Evolutionary conservation across 2,888 invertebrate species (phyloP).

Genomic region (Calameuta idolon): DNA sequence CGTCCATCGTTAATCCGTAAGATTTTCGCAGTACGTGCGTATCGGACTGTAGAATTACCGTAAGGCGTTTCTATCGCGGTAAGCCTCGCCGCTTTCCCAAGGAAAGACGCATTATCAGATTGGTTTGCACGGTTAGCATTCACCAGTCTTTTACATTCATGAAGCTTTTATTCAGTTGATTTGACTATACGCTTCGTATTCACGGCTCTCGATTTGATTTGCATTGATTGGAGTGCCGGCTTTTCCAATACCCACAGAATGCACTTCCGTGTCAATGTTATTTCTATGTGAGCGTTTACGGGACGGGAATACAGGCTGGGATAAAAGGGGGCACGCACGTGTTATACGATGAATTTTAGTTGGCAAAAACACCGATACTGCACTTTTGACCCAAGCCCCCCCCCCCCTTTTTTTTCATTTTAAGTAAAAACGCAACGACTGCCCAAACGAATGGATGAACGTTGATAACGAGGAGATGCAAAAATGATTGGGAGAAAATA

Average conservation of each 20-base stretch:
- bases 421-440: neutral
- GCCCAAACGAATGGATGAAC: neutral
- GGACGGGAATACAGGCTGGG: neutral
- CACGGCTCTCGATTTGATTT: constrained; percentile 64
- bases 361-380: neutral
- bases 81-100: constrained; percentile 7
- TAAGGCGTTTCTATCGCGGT: neutral
- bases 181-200: constrained; percentile 61
- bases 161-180: constrained; percentile 65
- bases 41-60: neutral
- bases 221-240: constrained; percentile 66
- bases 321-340: neutral
- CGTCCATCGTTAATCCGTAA: neutral
- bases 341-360: neutral
- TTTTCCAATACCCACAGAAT: constrained; percentile 32
- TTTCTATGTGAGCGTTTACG: neutral
- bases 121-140: constrained; percentile 56
- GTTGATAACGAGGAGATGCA: neutral
- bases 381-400: neutral
- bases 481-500: neutral
- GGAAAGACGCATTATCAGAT: constrained; percentile 63
- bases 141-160: constrained; percentile 64
- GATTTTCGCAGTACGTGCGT: neutral
- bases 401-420: neutral
- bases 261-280: neutral